Conservation (phyloP, 2,113 vertebrate species). For the Enhydra lutris region DNA sequence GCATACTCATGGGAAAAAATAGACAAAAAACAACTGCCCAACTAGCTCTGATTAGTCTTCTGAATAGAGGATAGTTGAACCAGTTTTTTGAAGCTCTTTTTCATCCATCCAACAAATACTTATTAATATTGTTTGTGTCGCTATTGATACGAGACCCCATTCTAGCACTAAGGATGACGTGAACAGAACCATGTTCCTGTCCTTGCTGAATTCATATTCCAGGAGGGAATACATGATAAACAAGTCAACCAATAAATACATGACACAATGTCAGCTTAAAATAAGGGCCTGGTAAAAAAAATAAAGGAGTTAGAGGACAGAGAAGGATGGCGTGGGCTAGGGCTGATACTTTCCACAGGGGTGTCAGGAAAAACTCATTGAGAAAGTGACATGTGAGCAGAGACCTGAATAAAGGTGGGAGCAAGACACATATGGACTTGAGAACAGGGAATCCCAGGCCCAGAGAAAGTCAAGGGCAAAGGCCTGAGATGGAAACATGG, state of each 20-base stretch:
- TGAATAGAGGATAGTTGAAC: background rate
- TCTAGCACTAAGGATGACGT: background rate
- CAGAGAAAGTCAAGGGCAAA: background rate
- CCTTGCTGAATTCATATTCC: background rate
- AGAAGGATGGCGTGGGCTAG: background rate
- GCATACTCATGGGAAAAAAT: background rate
- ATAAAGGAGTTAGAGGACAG: background rate
- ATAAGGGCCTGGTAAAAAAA: background rate
- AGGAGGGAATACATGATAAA: background rate
- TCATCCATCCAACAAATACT: background rate
- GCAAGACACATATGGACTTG: background rate
- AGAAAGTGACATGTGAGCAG: background rate
- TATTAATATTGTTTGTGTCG: background rate
- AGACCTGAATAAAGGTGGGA: background rate
- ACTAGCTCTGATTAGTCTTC: background rate
- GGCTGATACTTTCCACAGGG: background rate
- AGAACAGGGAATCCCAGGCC: background rate
- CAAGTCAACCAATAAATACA: background rate
- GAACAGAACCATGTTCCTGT: background rate
- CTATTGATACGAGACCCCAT: background rate
- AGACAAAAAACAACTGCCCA: background rate
- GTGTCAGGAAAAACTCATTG: background rate
- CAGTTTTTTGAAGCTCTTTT: background rate
- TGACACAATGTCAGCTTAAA: background rate
- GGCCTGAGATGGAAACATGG: background rate